phyloP scores from a whole-genome alignment of 2,113 vertebrate species.

The Macquaria australasica region DNA sequence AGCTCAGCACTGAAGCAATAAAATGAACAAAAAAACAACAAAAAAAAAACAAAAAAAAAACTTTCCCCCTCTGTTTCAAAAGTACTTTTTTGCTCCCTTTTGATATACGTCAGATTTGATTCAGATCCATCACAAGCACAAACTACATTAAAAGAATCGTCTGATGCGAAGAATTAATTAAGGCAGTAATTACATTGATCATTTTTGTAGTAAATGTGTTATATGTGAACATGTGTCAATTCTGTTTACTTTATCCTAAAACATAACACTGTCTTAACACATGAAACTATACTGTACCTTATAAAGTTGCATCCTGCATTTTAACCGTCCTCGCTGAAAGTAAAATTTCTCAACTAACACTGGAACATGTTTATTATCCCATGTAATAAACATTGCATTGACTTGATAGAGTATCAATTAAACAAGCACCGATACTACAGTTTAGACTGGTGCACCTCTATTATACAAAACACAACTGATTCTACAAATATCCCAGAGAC shows the following conservation, averaged over 20 bases:
- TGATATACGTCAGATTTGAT: not conserved
- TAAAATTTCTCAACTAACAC: not conserved
- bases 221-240: not conserved
- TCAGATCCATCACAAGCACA: not conserved
- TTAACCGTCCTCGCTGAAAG: not conserved
- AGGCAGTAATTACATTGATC: not conserved
- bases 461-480: not conserved
- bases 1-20: not conserved
- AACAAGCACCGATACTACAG: not conserved
- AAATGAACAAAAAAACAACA: not conserved
- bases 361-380: not conserved
- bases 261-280: not conserved
- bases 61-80: not conserved
- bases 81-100: not conserved
- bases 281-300: not conserved
- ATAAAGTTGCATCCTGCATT: no score
- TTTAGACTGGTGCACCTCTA: not conserved
- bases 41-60: not conserved
- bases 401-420: no score
- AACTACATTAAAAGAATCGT: not conserved
- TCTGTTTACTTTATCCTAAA: not conserved
- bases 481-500: not conserved
- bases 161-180: not conserved
- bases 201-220: not conserved
- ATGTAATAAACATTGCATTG: not conserved